Evolutionary conservation across 1,140 invertebrate genomes (phyloP), one percentile per base, ranked within the genome.

Genomic region (Lysiphlebus fabarum): DNA sequence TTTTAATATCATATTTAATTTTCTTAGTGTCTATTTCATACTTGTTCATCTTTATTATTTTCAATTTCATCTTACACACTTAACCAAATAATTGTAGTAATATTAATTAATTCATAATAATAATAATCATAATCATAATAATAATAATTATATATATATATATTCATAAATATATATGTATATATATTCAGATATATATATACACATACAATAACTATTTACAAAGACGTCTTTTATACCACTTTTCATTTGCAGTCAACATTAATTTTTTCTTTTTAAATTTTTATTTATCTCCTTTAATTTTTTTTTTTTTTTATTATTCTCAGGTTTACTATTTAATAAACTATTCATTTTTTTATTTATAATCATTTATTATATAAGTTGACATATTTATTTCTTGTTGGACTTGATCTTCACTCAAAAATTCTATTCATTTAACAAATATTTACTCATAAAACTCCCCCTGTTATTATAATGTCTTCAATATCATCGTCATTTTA

Each of bases 131-230:
- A 62, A 68, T 66, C 68, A 68, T 67, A 63, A 65, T 65, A 66
- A 65, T 63, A 66, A 62, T 64, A 66, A 65, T 69, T 58, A 61
- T 61, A 66, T 59, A 68, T 68, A 69, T 54, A 62, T 62, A 56
- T 61, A 33, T 48, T 59, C 59, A 66, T 66, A 63, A 65, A 61
- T 64, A 61, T 70, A 65, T 69, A 69, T 67, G 62, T 68, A 56
- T 62, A 60, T 67, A 57, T 65, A 61, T 61, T 51, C 60, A 55
- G 41, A 56, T 65, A 64, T 62, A 66, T 65, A 51, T 70, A 66
- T 67, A 65, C 70, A 65, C 71, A 66, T 74, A 71, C 72, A 74
- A 73, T 73, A 72, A 65, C 68, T 74, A 75, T 74, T 53, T 73
- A 75, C 73, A 73, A 66, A 62, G 67, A 69, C 67, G 66, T 73